Conservation (phyloP, 2,113 vertebrate species). For the Electrona antarctica region DNA sequence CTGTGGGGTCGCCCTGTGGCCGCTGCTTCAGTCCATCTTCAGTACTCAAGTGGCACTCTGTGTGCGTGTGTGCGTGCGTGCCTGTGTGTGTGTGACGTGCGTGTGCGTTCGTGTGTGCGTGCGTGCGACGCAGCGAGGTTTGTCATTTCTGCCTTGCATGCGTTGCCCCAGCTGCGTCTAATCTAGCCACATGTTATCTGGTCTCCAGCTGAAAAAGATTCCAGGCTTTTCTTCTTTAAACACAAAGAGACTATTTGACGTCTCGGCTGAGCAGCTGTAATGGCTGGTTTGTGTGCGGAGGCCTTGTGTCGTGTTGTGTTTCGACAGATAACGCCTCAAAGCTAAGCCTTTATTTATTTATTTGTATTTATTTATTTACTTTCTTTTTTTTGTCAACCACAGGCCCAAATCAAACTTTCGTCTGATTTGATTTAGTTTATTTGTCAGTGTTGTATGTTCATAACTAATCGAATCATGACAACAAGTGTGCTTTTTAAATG, state of each 20-base stretch:
- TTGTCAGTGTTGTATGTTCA: too few relatives aligned
- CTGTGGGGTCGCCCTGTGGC: background rate
- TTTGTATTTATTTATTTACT: too few relatives aligned
- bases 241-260: background rate
- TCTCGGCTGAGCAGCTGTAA: background rate
- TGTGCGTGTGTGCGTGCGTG: background rate
- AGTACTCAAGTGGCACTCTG: too few relatives aligned
- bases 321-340: background rate
- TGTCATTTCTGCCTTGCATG: background rate
- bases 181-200: background rate
- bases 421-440: too few relatives aligned
- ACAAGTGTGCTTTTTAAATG: too few relatives aligned
- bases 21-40: too few relatives aligned
- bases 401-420: too few relatives aligned
- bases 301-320: background rate
- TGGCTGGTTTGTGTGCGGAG: slow-evolving; percentile 10
- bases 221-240: background rate
- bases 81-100: background rate
- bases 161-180: background rate
- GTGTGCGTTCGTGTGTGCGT: background rate
- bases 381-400: too few relatives aligned
- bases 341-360: background rate
- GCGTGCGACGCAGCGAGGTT: background rate
- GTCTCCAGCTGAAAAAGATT: background rate
- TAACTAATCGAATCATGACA: too few relatives aligned